These are phyloP conservation scores for Ploceus nigricollis DNA, from an alignment of 2,113 vertebrate genomes.

Conservation along the genomic window DNA sequence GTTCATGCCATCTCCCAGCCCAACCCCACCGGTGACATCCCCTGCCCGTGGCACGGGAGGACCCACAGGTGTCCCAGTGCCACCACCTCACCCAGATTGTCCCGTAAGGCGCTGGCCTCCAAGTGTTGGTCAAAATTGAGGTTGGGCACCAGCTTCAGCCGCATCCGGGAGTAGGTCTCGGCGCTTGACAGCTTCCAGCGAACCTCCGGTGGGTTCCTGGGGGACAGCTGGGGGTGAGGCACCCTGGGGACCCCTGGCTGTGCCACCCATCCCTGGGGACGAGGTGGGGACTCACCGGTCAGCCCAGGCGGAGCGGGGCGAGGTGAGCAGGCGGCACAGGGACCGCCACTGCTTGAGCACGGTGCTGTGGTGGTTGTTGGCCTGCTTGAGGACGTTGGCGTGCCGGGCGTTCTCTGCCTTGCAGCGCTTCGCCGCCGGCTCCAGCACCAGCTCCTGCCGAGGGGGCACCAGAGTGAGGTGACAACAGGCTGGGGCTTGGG, in stretches of 20 bases:
- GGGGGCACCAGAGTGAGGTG: accelerated
- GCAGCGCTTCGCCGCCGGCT: slow-evolving; percentile 77
- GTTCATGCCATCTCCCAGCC: neutral
- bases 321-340: slow-evolving; percentile 82
- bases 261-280: accelerated
- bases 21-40: neutral
- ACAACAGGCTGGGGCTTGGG: neutral
- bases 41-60: accelerated
- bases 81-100: slow-evolving; percentile 86
- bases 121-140: slow-evolving; percentile 84
- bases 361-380: slow-evolving; percentile 79
- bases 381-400: slow-evolving; percentile 78
- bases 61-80: neutral
- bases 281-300: slow-evolving; percentile 68
- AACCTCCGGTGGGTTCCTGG: slow-evolving; percentile 76
- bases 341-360: slow-evolving; percentile 88
- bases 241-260: accelerated
- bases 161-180: slow-evolving; percentile 95
- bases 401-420: slow-evolving; percentile 82
- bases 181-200: slow-evolving; percentile 88
- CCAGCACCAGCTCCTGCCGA: slow-evolving; percentile 82
- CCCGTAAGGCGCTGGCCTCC: slow-evolving; percentile 92
- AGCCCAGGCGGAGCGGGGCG: slow-evolving; percentile 88
- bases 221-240: neutral
- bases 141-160: slow-evolving; percentile 94